A percentile compares a stretch with the other conserved stretches of the same genome.
phyloP scores from a whole-genome alignment of 2,113 vertebrate species.

The Zosterops lateralis region DNA sequence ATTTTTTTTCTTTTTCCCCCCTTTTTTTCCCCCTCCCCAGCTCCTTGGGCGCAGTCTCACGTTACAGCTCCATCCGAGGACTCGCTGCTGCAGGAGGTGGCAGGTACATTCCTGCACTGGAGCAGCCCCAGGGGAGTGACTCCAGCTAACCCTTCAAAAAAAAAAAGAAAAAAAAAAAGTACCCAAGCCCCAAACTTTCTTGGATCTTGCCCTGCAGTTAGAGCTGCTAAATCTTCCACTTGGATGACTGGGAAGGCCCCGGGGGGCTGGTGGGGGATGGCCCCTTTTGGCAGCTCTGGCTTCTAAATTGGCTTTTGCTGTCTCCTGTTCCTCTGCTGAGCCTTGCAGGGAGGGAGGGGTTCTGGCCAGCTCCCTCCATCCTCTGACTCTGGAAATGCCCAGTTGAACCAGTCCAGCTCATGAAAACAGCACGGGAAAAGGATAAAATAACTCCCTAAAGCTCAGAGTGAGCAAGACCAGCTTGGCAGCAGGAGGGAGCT shows the following conservation, averaged over 20 bases:
- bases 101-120: conserved; percentile 27
- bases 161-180: neutral
- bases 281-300: neutral
- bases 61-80: neutral
- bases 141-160: neutral
- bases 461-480: neutral
- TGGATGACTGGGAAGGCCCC: neutral
- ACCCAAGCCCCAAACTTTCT: neutral
- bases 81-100: conserved; percentile 40
- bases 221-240: neutral
- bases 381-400: neutral
- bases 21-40: rapidly evolving
- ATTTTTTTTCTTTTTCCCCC: rapidly evolving
- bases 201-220: neutral
- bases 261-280: neutral
- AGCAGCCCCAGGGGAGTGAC: conserved; percentile 6
- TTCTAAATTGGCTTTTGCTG: neutral
- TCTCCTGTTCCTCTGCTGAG: neutral
- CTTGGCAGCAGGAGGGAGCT: neutral
- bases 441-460: neutral
- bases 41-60: conserved; percentile 20
- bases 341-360: neutral
- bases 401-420: neutral
- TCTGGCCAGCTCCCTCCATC: neutral
- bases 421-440: rapidly evolving